phyloP scores from a whole-genome alignment of 1,140 invertebrate genomes.

The Procambarus virginalis region DNA sequence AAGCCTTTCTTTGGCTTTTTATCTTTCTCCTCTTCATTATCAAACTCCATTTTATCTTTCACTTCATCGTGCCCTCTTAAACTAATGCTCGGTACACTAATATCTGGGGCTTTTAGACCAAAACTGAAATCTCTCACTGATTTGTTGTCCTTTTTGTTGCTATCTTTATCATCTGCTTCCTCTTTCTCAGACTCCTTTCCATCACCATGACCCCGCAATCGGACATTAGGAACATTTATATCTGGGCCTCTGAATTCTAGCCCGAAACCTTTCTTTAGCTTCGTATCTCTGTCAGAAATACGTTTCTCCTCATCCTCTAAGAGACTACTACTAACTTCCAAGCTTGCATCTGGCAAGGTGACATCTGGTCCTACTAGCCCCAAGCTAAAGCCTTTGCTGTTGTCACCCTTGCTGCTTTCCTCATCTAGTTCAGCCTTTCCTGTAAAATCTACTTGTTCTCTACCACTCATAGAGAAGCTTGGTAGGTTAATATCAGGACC shows the following conservation, averaged over 20 bases:
- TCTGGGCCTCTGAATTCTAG: slow-evolving; percentile 39
- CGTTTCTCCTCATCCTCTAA: neutral
- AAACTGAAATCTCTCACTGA: slow-evolving; percentile 17
- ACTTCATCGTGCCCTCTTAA: neutral
- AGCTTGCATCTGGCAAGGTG: neutral
- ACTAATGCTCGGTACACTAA: slow-evolving; percentile 9
- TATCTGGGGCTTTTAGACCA: slow-evolving; percentile 16
- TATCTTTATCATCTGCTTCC: neutral
- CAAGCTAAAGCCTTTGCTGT: slow-evolving; percentile 11
- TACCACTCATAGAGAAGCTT: slow-evolving; percentile 6
- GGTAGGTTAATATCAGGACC: slow-evolving; percentile 37
- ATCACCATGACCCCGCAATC: neutral
- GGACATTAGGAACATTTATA: slow-evolving; percentile 11
- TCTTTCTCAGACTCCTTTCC: neutral
- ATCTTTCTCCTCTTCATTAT: neutral
- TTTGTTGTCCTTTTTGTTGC: neutral
- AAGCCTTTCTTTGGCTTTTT: slow-evolving; percentile 24
- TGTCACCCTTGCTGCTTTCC: neutral
- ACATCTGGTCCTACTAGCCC: slow-evolving; percentile 18
- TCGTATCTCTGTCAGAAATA: neutral
- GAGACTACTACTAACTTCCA: neutral
- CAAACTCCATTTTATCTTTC: neutral
- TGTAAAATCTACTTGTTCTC: neutral
- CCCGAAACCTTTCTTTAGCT: slow-evolving; percentile 28
- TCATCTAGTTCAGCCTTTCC: neutral